A percentile compares a stretch with the other conserved stretches of the same genome.
Conservation (phyloP, 2,113 vertebrate genomes). For the Lipophrys pholis region DNA sequence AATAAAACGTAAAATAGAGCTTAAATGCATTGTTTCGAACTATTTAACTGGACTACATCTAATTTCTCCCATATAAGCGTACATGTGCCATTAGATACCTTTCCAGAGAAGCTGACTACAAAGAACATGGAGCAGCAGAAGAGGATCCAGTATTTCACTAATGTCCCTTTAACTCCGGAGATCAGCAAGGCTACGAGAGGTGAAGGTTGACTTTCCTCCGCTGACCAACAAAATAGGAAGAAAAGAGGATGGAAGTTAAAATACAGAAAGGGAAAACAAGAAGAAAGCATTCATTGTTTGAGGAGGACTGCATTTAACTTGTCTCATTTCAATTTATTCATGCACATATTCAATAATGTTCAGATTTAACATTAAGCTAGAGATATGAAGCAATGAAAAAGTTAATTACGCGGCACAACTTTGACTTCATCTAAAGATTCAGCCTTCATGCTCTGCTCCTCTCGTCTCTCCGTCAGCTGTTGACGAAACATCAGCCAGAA, state of each 20-base stretch:
- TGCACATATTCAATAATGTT: no score
- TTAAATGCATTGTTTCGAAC: no score
- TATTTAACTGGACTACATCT: not conserved
- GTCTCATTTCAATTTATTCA: no score
- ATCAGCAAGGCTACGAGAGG: constrained; percentile 76
- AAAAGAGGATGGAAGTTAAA: not conserved
- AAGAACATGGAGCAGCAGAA: constrained; percentile 85
- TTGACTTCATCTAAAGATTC: constrained; percentile 70
- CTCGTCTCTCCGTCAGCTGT: constrained; percentile 75
- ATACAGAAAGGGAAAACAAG: not conserved
- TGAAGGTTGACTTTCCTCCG: constrained; percentile 55
- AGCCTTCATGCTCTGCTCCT: constrained; percentile 51
- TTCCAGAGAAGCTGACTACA: constrained; percentile 83
- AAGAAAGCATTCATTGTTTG: not conserved
- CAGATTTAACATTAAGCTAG: no score
- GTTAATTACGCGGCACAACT: constrained; percentile 56
- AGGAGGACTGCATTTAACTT: not conserved
- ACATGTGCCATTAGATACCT: constrained; percentile 43
- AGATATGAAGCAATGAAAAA: not conserved
- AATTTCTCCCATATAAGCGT: not conserved
- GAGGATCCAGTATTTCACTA: constrained; percentile 85
- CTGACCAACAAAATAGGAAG: constrained; percentile 36
- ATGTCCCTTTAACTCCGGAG: constrained; percentile 71
- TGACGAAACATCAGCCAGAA: constrained; percentile 87
- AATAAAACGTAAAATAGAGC: no score